A percentile compares a stretch with the other conserved stretches of the same genome.
Evolutionary conservation across 1,140 invertebrate genomes (phyloP).

Genomic region (Lasioglossum baleicum): DNA sequence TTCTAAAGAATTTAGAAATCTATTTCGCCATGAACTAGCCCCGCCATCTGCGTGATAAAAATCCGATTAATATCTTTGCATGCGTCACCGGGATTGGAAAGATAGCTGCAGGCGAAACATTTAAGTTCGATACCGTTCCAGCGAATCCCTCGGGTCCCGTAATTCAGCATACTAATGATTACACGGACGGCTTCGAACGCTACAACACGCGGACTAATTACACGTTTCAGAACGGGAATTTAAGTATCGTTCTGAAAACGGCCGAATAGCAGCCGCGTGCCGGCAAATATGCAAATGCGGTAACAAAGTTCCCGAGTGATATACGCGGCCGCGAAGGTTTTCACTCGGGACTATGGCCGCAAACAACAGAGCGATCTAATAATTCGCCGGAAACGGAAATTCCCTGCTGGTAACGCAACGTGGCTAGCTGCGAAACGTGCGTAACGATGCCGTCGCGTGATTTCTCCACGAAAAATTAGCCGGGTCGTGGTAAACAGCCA

Average conservation of each 20-base stretch:
- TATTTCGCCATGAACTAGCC: too few relatives aligned
- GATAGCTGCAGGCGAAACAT: background rate
- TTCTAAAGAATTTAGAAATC: too few relatives aligned
- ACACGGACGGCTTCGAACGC: background rate
- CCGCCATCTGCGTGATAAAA: too few relatives aligned
- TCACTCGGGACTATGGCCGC: background rate
- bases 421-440: conserved; percentile 10
- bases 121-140: background rate
- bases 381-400: too few relatives aligned
- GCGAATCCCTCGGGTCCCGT: background rate
- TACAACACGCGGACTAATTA: background rate
- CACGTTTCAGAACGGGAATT: conserved; percentile 15
- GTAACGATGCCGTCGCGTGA: conserved; percentile 11
- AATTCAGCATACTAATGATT: background rate
- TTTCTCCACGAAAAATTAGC: conserved; percentile 17
- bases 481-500: background rate
- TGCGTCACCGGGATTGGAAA: background rate
- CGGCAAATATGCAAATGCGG: conserved; percentile 5
- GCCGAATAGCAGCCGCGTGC: too few relatives aligned
- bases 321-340: conserved; percentile 10
- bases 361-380: conserved; percentile 39
- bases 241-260: conserved; percentile 3
- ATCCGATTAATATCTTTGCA: too few relatives aligned
- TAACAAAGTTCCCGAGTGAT: conserved; percentile 43
- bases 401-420: conserved; percentile 19